These are phyloP conservation scores for Oxygymnocypris stewartii DNA, from an alignment of 2,113 vertebrate genomes.

Conservation along the genomic window DNA sequence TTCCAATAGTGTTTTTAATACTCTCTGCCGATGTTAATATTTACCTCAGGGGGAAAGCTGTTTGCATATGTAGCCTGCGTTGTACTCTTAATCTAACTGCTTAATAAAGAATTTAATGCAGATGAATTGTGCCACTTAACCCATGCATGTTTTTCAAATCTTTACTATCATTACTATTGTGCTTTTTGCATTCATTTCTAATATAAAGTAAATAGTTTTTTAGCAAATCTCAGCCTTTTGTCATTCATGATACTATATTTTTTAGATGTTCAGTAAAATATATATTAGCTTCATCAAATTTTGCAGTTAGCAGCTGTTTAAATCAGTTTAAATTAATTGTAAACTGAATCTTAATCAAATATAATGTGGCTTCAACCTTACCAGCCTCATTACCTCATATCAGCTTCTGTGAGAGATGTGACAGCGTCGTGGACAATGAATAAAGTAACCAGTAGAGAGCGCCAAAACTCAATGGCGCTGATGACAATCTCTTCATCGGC, in stretches of 20 bases:
- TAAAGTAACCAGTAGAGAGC: slow-evolving; percentile 26
- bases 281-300: background rate
- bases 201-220: background rate
- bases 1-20: slow-evolving; percentile 25
- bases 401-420: background rate
- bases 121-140: background rate
- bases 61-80: slow-evolving; percentile 38
- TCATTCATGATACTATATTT: background rate
- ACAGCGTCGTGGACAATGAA: background rate
- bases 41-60: background rate
- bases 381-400: background rate
- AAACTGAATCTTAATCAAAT: background rate
- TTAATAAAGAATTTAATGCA: slow-evolving; percentile 31
- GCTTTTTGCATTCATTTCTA: background rate
- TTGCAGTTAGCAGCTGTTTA: background rate
- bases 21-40: background rate
- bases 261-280: background rate
- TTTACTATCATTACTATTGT: too few relatives aligned
- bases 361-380: background rate
- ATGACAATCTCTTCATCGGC: background rate
- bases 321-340: background rate
- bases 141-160: background rate
- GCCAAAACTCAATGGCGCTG: background rate
- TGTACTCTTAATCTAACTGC: slow-evolving; percentile 11
- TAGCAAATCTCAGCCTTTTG: background rate